phyloP scores from a whole-genome alignment of 2,888 invertebrate genomes.

The Eupeodes latifasciatus region DNA sequence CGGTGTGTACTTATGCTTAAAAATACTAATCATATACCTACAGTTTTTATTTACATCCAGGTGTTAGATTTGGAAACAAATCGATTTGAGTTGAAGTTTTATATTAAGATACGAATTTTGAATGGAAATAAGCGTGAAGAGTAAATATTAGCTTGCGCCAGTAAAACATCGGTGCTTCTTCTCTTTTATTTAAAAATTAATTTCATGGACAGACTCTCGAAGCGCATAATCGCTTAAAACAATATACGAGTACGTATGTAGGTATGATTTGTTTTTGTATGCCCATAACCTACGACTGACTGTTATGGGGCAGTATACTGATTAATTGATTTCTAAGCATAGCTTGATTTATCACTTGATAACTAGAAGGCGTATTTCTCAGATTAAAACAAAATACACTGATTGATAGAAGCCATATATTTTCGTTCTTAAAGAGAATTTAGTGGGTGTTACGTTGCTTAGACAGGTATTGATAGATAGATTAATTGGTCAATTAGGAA shows the following conservation, averaged over 20 bases:
- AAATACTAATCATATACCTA: slow-evolving; percentile 1
- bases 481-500: slow-evolving; percentile 30
- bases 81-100: not conserved
- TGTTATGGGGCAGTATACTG: slow-evolving; percentile 18
- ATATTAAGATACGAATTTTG: slow-evolving; percentile 53
- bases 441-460: slow-evolving; percentile 48
- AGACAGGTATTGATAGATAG: slow-evolving; percentile 50
- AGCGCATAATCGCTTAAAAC: slow-evolving; percentile 27
- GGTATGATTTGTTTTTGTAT: no score
- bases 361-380: slow-evolving; percentile 47
- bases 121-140: slow-evolving; percentile 52
- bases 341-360: slow-evolving; percentile 58
- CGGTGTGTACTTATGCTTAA: not conserved
- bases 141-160: slow-evolving; percentile 50
- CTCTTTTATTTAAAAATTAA: slow-evolving; percentile 16
- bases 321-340: slow-evolving; percentile 47
- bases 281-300: not conserved
- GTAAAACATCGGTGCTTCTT: slow-evolving; percentile 35
- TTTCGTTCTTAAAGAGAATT: not conserved
- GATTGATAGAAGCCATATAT: slow-evolving; percentile 19
- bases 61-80: slow-evolving; percentile 17
- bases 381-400: not conserved
- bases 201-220: slow-evolving; percentile 39
- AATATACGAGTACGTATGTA: not conserved
- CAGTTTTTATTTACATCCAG: slow-evolving; percentile 22